Percentiles rank a stretch among this genome's conserved stretches.
Conservation (phyloP, 2,888 invertebrate species). For the Lottia gigantea region DNA sequence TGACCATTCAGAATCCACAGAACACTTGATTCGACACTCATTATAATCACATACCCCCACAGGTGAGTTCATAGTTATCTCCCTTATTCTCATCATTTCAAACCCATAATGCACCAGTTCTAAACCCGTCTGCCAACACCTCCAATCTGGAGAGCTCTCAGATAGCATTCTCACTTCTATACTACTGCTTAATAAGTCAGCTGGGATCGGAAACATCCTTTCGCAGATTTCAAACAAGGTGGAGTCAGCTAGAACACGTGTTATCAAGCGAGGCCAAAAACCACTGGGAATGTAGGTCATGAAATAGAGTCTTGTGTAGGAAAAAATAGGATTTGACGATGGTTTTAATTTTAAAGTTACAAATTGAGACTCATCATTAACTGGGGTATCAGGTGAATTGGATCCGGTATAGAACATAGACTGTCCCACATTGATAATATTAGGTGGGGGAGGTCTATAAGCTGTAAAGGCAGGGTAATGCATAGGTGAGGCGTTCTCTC, state of each 20-base stretch:
- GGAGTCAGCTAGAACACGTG: constrained; percentile 88
- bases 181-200: constrained; percentile 40
- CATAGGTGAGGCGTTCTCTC: constrained; percentile 10
- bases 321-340: constrained; percentile 49
- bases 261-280: constrained; percentile 95
- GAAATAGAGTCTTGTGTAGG: constrained; percentile 67
- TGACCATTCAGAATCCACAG: constrained; percentile 86
- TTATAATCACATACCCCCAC: constrained; percentile 71
- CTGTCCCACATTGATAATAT: constrained; percentile 21
- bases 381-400: not conserved
- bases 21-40: constrained; percentile 64
- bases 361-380: constrained; percentile 9
- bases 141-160: constrained; percentile 45
- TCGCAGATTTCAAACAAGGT: constrained; percentile 42
- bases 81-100: constrained; percentile 83
- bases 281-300: constrained; percentile 98
- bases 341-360: constrained; percentile 37
- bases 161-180: constrained; percentile 31
- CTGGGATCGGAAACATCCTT: constrained; percentile 44
- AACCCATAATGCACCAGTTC: constrained; percentile 86
- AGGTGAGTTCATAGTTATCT: constrained; percentile 76
- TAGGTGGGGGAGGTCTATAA: constrained; percentile 10
- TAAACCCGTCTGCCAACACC: constrained; percentile 76
- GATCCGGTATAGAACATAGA: constrained; percentile 27
- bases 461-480: constrained; percentile 6